Evolutionary conservation across 1,140 invertebrate species (phyloP), one percentile per base, ranked within the genome.

Genomic region (Bactericera cockerelli): DNA sequence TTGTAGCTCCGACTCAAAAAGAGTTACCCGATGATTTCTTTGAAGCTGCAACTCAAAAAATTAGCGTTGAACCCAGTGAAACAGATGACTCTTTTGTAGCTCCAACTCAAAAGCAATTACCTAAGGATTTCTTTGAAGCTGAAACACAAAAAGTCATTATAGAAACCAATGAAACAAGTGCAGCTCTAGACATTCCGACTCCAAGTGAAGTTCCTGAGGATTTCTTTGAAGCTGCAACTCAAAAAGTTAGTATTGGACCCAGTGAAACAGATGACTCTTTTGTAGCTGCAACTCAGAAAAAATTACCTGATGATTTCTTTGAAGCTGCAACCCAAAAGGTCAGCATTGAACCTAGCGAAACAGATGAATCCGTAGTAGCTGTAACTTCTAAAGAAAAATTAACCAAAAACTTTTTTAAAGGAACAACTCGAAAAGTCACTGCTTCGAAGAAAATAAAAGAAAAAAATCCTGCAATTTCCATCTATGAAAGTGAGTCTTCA

Each of bases 281-380:
- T 49, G 42, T 22, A 49, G 42, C 22, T 10, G n/a, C 42, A 16
- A 16, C 4, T 6, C 6, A 16, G 4, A 49, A 49, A 49, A n/a
- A 4, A 10, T 49, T 22, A 16, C 6, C 4, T 19, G 42, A 49
- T 6, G 42, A 49, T n/a, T 19, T 49, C 22, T 49, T 49, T 49
- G 42, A 49, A 22, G 42, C 22, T 49, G 42, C 42, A 49, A 49
- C 42, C n/a, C 42, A 49, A 49, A 49, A 49, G 19, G 22, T n/a
- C 42, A 49, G 42, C 19, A 31, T 4, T 31, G 28, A 6, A 4
- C 28, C 28, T 6, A 49, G 42, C 19, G 42, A 49, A 6, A 6
- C 42, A 16, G 42, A 49, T 22, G 42, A 49, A 22, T 49, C 42
- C 4, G 6, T 4, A 10, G 42, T 49, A n/a, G 4, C 42, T 16